A percentile compares a stretch with the other conserved stretches of the same genome.
Conservation (phyloP, 2,888 invertebrate genomes). For the Drosophila recens region DNA sequence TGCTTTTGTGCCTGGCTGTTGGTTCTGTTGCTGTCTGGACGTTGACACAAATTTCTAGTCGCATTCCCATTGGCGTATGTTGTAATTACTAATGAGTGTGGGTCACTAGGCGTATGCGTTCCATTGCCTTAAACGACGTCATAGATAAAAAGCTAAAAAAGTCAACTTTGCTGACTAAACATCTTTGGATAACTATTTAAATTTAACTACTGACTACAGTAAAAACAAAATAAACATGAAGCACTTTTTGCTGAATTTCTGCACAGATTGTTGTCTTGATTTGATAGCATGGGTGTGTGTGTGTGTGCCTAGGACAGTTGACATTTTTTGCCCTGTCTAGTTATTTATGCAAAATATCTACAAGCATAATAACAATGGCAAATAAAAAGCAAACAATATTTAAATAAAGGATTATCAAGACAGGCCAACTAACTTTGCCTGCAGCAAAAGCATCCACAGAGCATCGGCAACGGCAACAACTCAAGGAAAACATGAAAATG, state of each 20-base stretch:
- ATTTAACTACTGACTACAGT: slow-evolving; percentile 25
- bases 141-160: slow-evolving; percentile 37
- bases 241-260: slow-evolving; percentile 43
- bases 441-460: slow-evolving; percentile 38
- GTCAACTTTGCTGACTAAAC: slow-evolving; percentile 44
- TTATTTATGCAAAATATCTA: slow-evolving; percentile 77
- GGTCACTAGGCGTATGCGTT: slow-evolving; percentile 27
- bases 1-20: slow-evolving; percentile 19
- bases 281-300: slow-evolving; percentile 40
- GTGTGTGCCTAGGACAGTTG: slow-evolving; percentile 26
- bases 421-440: slow-evolving; percentile 52
- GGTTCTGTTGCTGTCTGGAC: slow-evolving; percentile 37
- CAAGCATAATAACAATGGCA: slow-evolving; percentile 70
- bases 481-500: slow-evolving; percentile 44
- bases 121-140: slow-evolving; percentile 3
- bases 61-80: slow-evolving; percentile 29
- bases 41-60: slow-evolving; percentile 55
- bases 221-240: slow-evolving; percentile 29
- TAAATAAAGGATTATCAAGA: slow-evolving; percentile 77
- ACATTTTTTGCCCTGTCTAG: slow-evolving; percentile 50
- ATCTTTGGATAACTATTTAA: slow-evolving; percentile 46
- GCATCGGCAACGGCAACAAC: slow-evolving; percentile 21
- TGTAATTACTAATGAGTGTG: slow-evolving; percentile 64
- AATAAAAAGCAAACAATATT: slow-evolving; percentile 74
- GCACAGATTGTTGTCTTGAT: slow-evolving; percentile 48